Percentiles rank a stretch among this genome's conserved stretches.
Evolutionary conservation across 2,888 invertebrate species (phyloP).

Genomic region (Molanna angustata): DNA sequence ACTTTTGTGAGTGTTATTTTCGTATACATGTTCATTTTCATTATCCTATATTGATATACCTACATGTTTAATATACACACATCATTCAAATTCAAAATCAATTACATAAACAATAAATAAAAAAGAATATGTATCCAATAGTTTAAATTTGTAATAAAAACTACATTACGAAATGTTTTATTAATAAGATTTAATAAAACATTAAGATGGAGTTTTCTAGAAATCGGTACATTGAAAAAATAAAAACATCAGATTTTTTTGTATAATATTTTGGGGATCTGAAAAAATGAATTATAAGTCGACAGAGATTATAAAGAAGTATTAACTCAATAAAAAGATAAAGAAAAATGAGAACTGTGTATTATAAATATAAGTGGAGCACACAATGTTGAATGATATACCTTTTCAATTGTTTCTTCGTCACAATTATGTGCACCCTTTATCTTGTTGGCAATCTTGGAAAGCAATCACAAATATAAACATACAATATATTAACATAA

Average conservation of each 20-base stretch:
- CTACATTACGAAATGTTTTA: too few relatives aligned
- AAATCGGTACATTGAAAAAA: too few relatives aligned
- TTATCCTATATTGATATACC: too few relatives aligned
- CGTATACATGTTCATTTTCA: too few relatives aligned
- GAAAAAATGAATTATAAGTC: too few relatives aligned
- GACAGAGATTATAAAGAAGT: background rate
- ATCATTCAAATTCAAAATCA: background rate
- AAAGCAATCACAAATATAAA: conserved; percentile 15
- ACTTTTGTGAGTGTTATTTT: too few relatives aligned
- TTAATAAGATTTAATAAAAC: too few relatives aligned
- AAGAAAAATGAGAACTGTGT: background rate
- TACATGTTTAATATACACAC: too few relatives aligned
- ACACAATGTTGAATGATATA: conserved; percentile 2
- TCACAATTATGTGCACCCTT: conserved; percentile 28
- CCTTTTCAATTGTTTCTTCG: conserved; percentile 38
- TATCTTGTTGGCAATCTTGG: conserved; percentile 32
- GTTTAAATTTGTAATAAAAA: background rate
- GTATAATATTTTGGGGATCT: too few relatives aligned
- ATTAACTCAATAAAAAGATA: background rate
- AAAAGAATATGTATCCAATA: background rate
- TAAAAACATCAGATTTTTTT: too few relatives aligned
- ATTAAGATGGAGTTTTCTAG: too few relatives aligned
- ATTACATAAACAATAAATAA: background rate
- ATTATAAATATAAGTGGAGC: background rate
- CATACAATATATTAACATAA: conserved; percentile 3